Evolutionary conservation across 2,797 vertebrate species (phyloP).

Genomic region (Dallia pectoralis): DNA sequence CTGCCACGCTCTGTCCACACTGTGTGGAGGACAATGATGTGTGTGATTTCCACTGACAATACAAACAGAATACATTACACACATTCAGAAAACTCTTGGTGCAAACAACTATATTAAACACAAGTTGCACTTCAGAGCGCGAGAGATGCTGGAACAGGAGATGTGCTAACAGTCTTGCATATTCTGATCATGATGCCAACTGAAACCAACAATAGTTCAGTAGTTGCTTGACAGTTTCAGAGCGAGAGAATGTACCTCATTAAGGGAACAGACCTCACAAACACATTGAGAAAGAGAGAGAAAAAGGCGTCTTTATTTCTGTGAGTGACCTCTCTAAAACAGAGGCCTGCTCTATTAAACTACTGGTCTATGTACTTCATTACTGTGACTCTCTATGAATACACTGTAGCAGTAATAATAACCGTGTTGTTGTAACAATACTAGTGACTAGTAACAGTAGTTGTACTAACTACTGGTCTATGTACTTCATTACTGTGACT

Average conservation of each 20-base stretch:
- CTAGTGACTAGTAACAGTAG: no score
- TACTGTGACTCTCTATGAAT: no score
- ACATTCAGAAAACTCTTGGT: neutral
- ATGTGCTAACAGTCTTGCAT: no score
- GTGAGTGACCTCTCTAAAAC: neutral
- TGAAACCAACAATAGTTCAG: conserved; percentile 1
- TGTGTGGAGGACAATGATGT: conserved; percentile 35
- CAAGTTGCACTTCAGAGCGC: neutral
- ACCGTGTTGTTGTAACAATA: no score
- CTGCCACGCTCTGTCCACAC: conserved; percentile 23
- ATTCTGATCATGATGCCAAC: neutral
- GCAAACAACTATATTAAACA: neutral
- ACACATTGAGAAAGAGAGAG: neutral
- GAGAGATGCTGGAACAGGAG: neutral
- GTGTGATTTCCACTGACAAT: conserved; percentile 32
- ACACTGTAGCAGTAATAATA: no score
- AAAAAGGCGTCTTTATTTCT: no score
- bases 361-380: no score
- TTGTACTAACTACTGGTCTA: neutral
- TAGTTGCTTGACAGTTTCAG: neutral
- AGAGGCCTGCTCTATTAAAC: neutral
- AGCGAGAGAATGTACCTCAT: neutral
- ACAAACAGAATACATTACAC: conserved; percentile 10
- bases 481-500: no score
- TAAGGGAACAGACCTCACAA: neutral